Base-by-base conservation (phyloP, 2,888 invertebrate species). In the Eupelmus urozonus region DNA sequence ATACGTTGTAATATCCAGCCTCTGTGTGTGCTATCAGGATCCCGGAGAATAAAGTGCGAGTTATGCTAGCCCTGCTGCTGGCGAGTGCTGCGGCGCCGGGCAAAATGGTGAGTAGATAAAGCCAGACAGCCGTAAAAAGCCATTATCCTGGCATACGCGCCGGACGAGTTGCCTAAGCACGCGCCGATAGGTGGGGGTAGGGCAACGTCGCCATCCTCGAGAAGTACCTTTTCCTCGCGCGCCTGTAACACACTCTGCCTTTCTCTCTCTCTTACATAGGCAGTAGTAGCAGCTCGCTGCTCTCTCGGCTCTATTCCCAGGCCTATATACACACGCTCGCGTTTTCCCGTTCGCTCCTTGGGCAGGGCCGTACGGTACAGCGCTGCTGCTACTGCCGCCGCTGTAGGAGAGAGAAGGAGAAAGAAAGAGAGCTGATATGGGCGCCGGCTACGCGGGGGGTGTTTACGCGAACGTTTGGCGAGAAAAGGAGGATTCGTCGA, bases 71-170 rank as follows among this genome's bases (percentile, higher is more conserved):
- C 59, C 57, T 59, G 66, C 42, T 49, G 72, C 70, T 60, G 67
- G 55, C 42, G 66, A 60, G 42, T 60, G 53, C 16, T 45, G 66
- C 74, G 67, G 69, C 69, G 65, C 78, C 78, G 69, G 78, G 51
- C 70, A 74, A 69, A 27, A 78, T 70, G 78, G 74, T 74, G 78
- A 78, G 78, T 78, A n/a, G n/a, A 29, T 42, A 1, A 7, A 2
- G 11, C 67, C 53, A n/a, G n/a, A n/a, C n/a, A n/a, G n/a, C 23
- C 23, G n/a, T 53, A 20, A 7, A 20, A 5, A 53, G 1, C 20
- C 23, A 34, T 34, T 34, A 5, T 34, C 9, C 2, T 53, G 27
- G n/a, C 27, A 23, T 23, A 13, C 2, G 27, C 18, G 9, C 57
- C 13, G 27, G 16, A 2, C 1, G 57, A 20, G 55, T n/a, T n/a